A percentile compares a stretch with the other conserved stretches of the same genome.
phyloP scores from a whole-genome alignment of 2,888 invertebrate species.

The Dynastes maya region DNA sequence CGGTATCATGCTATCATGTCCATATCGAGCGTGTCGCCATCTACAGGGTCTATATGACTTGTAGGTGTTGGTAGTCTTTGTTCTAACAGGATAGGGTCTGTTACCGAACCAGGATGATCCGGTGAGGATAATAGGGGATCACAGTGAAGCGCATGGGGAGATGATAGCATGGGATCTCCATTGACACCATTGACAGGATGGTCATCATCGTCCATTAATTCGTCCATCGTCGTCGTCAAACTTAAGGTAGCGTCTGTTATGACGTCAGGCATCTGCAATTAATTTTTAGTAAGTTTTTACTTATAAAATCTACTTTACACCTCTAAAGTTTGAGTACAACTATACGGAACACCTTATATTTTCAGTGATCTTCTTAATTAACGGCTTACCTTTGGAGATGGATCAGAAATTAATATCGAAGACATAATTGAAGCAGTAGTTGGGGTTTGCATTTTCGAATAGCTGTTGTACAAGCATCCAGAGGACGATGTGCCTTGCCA shows the following conservation, averaged over 20 bases:
- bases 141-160: conserved; percentile 73
- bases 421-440: conserved; percentile 63
- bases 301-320: too few relatives aligned
- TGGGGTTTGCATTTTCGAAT: conserved; percentile 67
- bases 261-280: conserved; percentile 74
- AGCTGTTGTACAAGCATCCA: conserved; percentile 67
- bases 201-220: conserved; percentile 73
- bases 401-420: conserved; percentile 67
- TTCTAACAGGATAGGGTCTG: conserved; percentile 77
- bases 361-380: too few relatives aligned
- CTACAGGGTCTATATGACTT: conserved; percentile 68
- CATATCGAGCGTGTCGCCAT: conserved; percentile 73
- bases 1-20: conserved; percentile 73
- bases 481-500: conserved; percentile 71
- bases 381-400: conserved; percentile 67
- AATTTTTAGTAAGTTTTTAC: too few relatives aligned
- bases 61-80: conserved; percentile 69
- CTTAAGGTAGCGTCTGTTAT: conserved; percentile 74
- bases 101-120: conserved; percentile 74
- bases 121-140: conserved; percentile 77
- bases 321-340: too few relatives aligned
- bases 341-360: too few relatives aligned
- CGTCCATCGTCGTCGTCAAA: conserved; percentile 76
- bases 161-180: conserved; percentile 72
- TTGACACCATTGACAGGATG: conserved; percentile 66